Conservation (phyloP, 1,140 invertebrate genomes). For the Drosophila pallidifrons region DNA sequence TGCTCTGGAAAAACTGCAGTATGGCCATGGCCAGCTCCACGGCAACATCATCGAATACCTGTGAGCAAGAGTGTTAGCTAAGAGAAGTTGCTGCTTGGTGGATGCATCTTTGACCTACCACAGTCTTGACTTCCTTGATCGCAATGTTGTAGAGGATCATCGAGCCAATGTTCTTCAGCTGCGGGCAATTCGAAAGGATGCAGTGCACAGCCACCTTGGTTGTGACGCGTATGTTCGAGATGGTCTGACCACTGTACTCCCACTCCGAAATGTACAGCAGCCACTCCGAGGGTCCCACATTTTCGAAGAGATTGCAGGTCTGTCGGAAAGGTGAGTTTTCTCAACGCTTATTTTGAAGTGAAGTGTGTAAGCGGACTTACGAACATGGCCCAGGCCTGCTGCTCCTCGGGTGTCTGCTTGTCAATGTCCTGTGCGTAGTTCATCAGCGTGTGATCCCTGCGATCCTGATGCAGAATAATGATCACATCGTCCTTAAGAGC, state of each 20-base stretch:
- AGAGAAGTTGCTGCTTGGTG: not conserved
- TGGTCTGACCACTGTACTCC: slow-evolving; percentile 89
- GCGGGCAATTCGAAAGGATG: slow-evolving; percentile 90
- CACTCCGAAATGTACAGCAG: slow-evolving; percentile 96
- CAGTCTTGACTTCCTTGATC: slow-evolving; percentile 98
- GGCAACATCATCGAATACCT: slow-evolving; percentile 97
- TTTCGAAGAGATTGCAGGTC: slow-evolving; percentile 96
- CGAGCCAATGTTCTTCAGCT: slow-evolving; percentile 92
- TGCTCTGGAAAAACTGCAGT: slow-evolving; percentile 93
- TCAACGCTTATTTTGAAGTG: not conserved
- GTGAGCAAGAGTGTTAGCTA: not conserved
- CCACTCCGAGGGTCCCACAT: slow-evolving; percentile 95
- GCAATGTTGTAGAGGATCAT: slow-evolving; percentile 96
- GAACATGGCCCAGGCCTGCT: slow-evolving; percentile 92
- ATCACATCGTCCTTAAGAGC: slow-evolving; percentile 96
- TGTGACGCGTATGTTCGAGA: slow-evolving; percentile 95
- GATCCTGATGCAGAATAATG: slow-evolving; percentile 94
- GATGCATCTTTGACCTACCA: slow-evolving; percentile 87
- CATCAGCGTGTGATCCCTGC: slow-evolving; percentile 95
- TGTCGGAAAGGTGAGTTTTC: slow-evolving; percentile 81
- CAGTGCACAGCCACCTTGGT: slow-evolving; percentile 96
- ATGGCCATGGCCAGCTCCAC: slow-evolving; percentile 97
- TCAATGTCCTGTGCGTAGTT: slow-evolving; percentile 95
- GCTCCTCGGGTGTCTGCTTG: slow-evolving; percentile 90
- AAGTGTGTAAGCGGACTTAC: slow-evolving; percentile 85